Percentiles rank a stretch among this genome's conserved stretches.
phyloP scores from a whole-genome alignment of 2,888 invertebrate species.

The Gandaritis pyraliata region DNA sequence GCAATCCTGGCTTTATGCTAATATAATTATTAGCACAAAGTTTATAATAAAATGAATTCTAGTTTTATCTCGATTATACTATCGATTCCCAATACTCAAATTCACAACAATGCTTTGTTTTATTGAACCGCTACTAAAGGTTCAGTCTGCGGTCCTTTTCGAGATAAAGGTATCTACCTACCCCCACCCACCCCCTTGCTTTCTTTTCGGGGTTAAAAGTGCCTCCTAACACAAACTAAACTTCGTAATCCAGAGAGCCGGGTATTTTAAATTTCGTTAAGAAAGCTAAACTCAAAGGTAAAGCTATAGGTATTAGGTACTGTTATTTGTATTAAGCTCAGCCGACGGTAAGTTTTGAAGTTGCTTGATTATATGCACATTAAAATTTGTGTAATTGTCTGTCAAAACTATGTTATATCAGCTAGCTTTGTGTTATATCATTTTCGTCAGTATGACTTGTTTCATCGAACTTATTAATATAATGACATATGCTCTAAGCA shows the following conservation, averaged over 20 bases:
- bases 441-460: too few relatives aligned
- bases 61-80: too few relatives aligned
- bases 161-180: constrained; percentile 9
- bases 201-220: constrained; percentile 35
- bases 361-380: neutral
- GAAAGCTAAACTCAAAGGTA: constrained; percentile 26
- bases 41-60: too few relatives aligned
- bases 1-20: too few relatives aligned
- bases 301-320: constrained; percentile 15
- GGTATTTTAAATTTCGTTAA: constrained; percentile 35
- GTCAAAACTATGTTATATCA: too few relatives aligned
- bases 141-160: constrained; percentile 6
- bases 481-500: too few relatives aligned
- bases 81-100: neutral
- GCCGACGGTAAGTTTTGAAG: neutral
- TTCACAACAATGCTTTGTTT: constrained; percentile 9
- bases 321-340: constrained; percentile 17
- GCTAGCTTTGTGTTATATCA: too few relatives aligned
- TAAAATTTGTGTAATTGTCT: neutral
- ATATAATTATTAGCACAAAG: too few relatives aligned
- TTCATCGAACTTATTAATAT: too few relatives aligned
- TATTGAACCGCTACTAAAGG: neutral
- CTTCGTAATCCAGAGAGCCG: constrained; percentile 33
- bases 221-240: constrained; percentile 36
- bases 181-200: constrained; percentile 12